phyloP scores from a whole-genome alignment of 1,140 invertebrate species.

The Stenopsyche tienmushanensis region DNA sequence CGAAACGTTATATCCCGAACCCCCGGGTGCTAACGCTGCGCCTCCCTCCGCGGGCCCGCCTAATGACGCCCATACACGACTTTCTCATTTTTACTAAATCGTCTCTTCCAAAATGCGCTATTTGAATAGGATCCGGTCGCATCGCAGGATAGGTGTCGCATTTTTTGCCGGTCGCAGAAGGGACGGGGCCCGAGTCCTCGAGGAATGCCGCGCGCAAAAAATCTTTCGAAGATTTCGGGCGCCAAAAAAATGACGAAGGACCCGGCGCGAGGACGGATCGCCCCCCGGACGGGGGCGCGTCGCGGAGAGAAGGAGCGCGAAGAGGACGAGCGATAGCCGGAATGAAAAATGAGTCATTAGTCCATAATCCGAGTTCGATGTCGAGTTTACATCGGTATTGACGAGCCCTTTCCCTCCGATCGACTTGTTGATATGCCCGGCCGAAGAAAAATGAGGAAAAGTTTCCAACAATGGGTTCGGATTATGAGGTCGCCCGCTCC shows the following conservation, averaged over 20 bases:
- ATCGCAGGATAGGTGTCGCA: too few relatives aligned
- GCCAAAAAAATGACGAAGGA: background rate
- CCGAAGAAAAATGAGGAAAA: too few relatives aligned
- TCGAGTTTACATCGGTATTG: slow-evolving; percentile 1
- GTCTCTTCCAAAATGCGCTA: background rate
- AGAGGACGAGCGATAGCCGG: background rate
- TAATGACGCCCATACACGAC: background rate
- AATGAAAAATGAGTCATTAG: slow-evolving; percentile 21
- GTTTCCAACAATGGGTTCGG: too few relatives aligned
- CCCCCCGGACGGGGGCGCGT: too few relatives aligned
- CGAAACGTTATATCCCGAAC: slow-evolving; percentile 27
- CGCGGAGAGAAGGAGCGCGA: slow-evolving; percentile 9
- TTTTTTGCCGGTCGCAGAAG: too few relatives aligned
- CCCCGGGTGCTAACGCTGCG: slow-evolving; percentile 6
- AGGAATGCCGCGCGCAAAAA: background rate
- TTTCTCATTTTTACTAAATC: background rate
- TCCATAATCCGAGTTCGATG: slow-evolving; percentile 17
- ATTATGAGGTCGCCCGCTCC: too few relatives aligned
- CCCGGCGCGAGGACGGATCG: too few relatives aligned
- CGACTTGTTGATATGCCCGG: background rate
- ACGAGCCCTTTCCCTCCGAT: background rate
- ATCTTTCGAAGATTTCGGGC: background rate
- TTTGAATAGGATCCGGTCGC: too few relatives aligned
- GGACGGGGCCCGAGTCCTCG: background rate
- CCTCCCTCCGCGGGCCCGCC: background rate